These are phyloP conservation scores for Diachasma alloeum DNA, from an alignment of 1,140 invertebrate species.

Conservation along the genomic window DNA sequence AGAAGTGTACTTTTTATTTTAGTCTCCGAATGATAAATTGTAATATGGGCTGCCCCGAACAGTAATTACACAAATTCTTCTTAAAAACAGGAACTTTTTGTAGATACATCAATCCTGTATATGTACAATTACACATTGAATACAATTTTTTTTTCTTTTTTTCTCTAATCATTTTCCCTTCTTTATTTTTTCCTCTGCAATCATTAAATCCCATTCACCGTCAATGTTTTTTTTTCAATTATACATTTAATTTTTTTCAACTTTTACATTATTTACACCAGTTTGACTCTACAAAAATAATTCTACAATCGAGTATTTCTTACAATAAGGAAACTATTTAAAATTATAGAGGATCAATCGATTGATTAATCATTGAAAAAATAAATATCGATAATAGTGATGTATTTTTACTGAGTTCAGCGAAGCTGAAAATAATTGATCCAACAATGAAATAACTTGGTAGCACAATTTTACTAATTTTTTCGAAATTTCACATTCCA, in stretches of 20 bases:
- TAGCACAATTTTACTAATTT: too few species aligned
- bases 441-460: too few species aligned
- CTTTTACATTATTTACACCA: background rate
- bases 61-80: background rate
- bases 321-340: background rate
- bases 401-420: too few species aligned
- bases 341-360: background rate
- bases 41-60: background rate
- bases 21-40: slow-evolving; percentile 4
- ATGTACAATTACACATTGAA: slow-evolving; percentile 5
- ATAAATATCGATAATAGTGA: background rate
- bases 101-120: background rate
- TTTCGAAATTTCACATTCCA: too few species aligned
- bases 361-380: background rate
- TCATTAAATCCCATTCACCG: too few species aligned
- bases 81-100: background rate
- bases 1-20: slow-evolving; percentile 20
- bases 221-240: too few species aligned
- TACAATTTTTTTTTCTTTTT: background rate
- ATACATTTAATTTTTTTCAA: background rate
- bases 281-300: background rate
- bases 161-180: background rate
- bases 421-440: background rate
- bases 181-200: background rate
- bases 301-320: background rate